Base-by-base conservation (phyloP, 2,113 vertebrate species). In the Oxygymnocypris stewartii region DNA sequence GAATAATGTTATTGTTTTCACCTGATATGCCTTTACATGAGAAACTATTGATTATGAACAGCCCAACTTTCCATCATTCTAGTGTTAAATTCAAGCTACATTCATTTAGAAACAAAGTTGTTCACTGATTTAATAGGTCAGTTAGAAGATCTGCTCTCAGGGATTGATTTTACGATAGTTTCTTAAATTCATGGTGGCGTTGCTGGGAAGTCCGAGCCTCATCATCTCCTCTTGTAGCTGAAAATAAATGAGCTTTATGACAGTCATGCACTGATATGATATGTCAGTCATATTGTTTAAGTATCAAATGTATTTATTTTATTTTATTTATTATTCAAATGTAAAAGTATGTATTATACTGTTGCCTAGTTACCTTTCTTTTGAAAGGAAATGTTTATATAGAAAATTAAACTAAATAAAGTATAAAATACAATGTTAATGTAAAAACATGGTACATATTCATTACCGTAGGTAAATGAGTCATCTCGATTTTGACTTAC, bases 221-320 rank as follows among this genome's bases (percentile, higher is more conserved):
- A 23, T 67, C 8, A 87, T 8, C 65, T 83, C 73, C 2, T 78
- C 28, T 31, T 87, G 80, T 20, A 83, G 18, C 86, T 87, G 23
- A 31, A 80, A 87, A 25, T 7, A 84, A 3, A 49, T 59, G 11
- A 59, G 20, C 10, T 79, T 57, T 40, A 59, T 59, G 12, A 78
- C 14, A 54, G 9, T 40, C 69, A 40, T 20, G 69, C 35, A 18
- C 8, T 40, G 16, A 20, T 18, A 10, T 71, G 35, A 6, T 65
- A 31, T 65, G 54, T 71, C 35, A 73, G 67, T 71, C 35, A 20
- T 37, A 65, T 65, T 65, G 13, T 18, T 54, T 54, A 54, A 57
- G 51, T 10, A 59, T 59, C 54, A 61, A 61, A 61, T 61, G 0
- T 0, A 59, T 61, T 61, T 20, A 18, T 6, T 54, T n/a, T n/a